Percentiles rank a stretch among this genome's conserved stretches.
These are phyloP conservation scores for Geopemphigus sp. DNA, from an alignment of 1,140 invertebrate species.

Conservation along the genomic window DNA sequence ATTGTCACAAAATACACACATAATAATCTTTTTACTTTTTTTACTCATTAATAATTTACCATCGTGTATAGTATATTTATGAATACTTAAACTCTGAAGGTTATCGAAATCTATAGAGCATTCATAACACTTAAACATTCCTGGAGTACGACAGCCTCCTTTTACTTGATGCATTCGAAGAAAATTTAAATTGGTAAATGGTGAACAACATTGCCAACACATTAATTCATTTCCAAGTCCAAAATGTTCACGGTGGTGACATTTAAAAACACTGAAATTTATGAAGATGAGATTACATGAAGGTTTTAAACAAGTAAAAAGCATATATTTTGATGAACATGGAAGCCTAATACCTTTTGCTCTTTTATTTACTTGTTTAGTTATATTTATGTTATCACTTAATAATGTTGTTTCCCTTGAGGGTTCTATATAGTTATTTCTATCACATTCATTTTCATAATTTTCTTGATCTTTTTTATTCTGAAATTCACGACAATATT, in stretches of 20 bases:
- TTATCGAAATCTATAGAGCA: constrained; percentile 9
- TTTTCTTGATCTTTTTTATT: not conserved
- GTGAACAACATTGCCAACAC: constrained; percentile 39
- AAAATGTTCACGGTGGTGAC: constrained; percentile 30
- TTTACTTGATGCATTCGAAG: constrained; percentile 23
- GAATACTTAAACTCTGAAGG: constrained; percentile 28
- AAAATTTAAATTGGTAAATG: not conserved
- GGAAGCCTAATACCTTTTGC: not conserved
- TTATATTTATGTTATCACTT: not conserved
- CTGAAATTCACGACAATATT: not conserved
- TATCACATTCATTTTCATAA: not conserved
- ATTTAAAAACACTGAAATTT: constrained; percentile 33
- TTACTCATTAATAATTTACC: not conserved
- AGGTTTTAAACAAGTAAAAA: constrained; percentile 38
- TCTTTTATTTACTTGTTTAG: not conserved
- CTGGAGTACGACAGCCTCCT: constrained; percentile 21
- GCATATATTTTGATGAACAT: not conserved
- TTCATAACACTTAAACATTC: constrained; percentile 38
- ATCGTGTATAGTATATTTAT: constrained; percentile 25
- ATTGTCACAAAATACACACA: constrained; percentile 3
- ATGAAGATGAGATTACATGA: constrained; percentile 26
- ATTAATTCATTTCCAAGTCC: constrained; percentile 9
- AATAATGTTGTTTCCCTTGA: not conserved
- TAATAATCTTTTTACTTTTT: constrained; percentile 11
- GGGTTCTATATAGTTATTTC: not conserved